Percentiles rank a stretch among this genome's conserved stretches.
These are phyloP conservation scores for Anolis carolinensis DNA, from an alignment of 2,113 vertebrate species.

Conservation along the genomic window DNA sequence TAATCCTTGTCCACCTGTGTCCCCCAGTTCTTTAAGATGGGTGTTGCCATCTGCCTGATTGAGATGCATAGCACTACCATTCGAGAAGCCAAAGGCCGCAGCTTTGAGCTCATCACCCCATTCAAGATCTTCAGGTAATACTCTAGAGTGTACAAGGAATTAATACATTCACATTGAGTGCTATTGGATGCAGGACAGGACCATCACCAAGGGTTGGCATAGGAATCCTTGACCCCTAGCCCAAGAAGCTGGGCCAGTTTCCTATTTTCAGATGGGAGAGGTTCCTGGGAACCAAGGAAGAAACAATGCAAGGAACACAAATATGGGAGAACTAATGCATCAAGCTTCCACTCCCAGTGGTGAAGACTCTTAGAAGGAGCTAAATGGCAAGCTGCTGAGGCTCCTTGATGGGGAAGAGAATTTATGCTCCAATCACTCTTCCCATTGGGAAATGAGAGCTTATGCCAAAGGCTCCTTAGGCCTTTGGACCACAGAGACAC, in stretches of 20 bases:
- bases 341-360: neutral
- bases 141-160: neutral
- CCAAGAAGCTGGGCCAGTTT: neutral
- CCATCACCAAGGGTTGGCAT: neutral
- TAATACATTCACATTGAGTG: neutral
- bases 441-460: neutral
- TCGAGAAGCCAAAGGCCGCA: conserved; percentile 88
- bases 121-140: conserved; percentile 93
- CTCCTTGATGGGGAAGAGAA: neutral
- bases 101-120: conserved; percentile 94
- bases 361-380: neutral
- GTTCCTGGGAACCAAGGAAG: neutral
- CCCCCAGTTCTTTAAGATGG: conserved; percentile 88
- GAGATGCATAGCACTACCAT: conserved; percentile 90
- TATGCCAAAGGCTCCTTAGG: neutral
- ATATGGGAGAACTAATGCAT: neutral
- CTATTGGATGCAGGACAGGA: neutral
- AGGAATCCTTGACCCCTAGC: neutral
- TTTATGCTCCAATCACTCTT: neutral
- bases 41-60: conserved; percentile 90
- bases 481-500: neutral
- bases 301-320: neutral
- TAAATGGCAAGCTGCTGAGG: no score
- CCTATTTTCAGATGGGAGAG: neutral
- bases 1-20: neutral